These are phyloP conservation scores for Drosophila tani DNA, from an alignment of 1,140 invertebrate genomes.

Conservation along the genomic window DNA sequence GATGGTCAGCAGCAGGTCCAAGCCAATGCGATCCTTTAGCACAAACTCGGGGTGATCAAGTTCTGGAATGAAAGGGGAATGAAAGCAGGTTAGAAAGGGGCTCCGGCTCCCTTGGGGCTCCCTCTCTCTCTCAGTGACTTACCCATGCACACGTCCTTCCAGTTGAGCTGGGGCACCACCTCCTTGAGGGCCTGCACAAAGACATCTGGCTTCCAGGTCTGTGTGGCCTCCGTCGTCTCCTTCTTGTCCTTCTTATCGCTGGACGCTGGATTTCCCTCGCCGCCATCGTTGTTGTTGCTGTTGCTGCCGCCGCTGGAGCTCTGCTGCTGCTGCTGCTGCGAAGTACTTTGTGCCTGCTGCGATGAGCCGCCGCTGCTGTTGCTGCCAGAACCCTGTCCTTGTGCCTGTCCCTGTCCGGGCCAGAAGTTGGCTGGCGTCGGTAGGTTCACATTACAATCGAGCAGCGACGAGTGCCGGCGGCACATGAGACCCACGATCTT, in stretches of 20 bases:
- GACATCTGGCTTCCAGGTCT: constrained; percentile 97
- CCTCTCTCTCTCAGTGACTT: not conserved
- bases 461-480: constrained; percentile 90
- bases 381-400: constrained; percentile 23
- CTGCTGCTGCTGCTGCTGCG: constrained; percentile 63
- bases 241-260: constrained; percentile 86
- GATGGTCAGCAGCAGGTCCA: constrained; percentile 92
- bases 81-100: not conserved
- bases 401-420: constrained; percentile 75
- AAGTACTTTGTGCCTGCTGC: constrained; percentile 48
- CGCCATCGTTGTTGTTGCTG: constrained; percentile 67
- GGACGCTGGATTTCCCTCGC: constrained; percentile 60
- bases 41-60: constrained; percentile 95
- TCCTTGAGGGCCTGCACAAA: constrained; percentile 96
- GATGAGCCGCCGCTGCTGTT: constrained; percentile 50
- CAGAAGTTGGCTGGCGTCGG: constrained; percentile 88
- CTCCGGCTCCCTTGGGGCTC: no score
- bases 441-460: constrained; percentile 88
- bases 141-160: constrained; percentile 96
- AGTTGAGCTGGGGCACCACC: constrained; percentile 93
- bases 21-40: constrained; percentile 93
- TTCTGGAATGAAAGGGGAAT: constrained; percentile 39
- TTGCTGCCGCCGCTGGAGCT: constrained; percentile 45
- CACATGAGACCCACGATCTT: constrained; percentile 95
- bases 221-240: constrained; percentile 84